Base-by-base conservation (phyloP, 2,888 invertebrate species). In the Hedychridium roseum region DNA sequence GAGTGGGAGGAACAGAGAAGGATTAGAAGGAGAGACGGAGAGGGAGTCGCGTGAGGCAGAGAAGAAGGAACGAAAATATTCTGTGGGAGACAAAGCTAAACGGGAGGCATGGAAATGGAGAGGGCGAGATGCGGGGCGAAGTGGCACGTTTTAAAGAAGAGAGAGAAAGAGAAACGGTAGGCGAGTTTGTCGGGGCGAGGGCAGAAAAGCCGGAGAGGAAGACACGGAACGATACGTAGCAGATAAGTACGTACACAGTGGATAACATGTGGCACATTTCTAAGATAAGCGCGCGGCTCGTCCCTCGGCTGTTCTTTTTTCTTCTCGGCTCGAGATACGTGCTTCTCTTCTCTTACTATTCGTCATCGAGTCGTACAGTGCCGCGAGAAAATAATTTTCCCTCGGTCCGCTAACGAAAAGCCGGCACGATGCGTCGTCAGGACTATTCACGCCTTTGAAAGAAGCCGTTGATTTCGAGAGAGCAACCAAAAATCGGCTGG, bases 201-300 rank as follows among this genome's bases (percentile, higher is more conserved):
- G 23, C 5, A n/a, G 23, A 23, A 23, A 9, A 23, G 9, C 23
- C 5, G 9, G 23, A 23, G 23, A 5, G 23, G 5, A 5, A 23
- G 23, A 23, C 5, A 23, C 5, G 9, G 23, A 9, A 23, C 5
- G 9, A 23, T 23, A 9, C 9, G 37, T 18, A 16, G 2, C 9
- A 21, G 37, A 37, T 9, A 9, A 23, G 23, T 5, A 23, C 23
- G 23, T 15, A n/a, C n/a, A n/a, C n/a, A 34, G 16, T 16, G 34
- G 16, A 34, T 34, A 34, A 34, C 34, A 34, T 14, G 34, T 17
- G 34, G 34, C 16, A 17, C 34, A 34, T 34, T 34, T 34, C 34
- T 34, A 17, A 34, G 34, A 34, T 34, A 34, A 34, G 34, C 17
- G 15, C 12, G 17, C 16, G 34, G 23, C 5, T n/a, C n/a, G n/a